These are phyloP conservation scores for Brachyhypopomus gauderio DNA, from an alignment of 2,113 vertebrate species.

Conservation along the genomic window DNA sequence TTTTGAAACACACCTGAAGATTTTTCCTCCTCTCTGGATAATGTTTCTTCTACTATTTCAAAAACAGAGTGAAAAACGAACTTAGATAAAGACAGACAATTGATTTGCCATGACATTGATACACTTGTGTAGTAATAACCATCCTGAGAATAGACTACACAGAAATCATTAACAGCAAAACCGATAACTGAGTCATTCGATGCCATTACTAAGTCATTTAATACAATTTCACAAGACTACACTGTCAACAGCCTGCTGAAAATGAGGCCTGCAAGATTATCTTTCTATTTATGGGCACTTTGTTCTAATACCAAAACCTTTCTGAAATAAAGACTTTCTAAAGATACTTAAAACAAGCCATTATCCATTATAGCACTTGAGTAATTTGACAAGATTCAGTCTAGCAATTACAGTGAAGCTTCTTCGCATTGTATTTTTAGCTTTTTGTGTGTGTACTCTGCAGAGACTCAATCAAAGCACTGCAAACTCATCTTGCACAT, in stretches of 20 bases:
- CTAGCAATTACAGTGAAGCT: conserved; percentile 2
- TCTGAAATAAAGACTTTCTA: not conserved
- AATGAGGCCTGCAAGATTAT: conserved; percentile 8
- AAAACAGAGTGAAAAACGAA: conserved; percentile 26
- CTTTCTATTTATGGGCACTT: conserved; percentile 17
- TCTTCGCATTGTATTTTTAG: conserved; percentile 26
- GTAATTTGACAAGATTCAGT: not conserved
- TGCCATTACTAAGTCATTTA: conserved; percentile 35
- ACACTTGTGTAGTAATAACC: conserved; percentile 25
- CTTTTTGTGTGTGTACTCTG: not conserved
- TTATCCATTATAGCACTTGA: not conserved
- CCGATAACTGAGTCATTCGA: conserved; percentile 4
- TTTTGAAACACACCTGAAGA: not conserved
- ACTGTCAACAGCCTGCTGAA: conserved; percentile 3
- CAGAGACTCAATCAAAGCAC: conserved; percentile 17
- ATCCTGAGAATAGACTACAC: conserved; percentile 16
- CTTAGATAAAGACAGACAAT: conserved; percentile 19
- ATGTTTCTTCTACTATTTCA: not conserved
- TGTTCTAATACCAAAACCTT: not conserved
- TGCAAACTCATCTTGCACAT: conserved; percentile 31
- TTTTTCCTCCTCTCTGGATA: not conserved
- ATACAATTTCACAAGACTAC: not conserved
- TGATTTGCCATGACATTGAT: conserved; percentile 27
- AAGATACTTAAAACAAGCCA: not conserved
- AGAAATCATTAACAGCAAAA: conserved; percentile 30